These are phyloP conservation scores for Leptodirus hochenwartii DNA, from an alignment of 2,888 invertebrate genomes.

Conservation along the genomic window DNA sequence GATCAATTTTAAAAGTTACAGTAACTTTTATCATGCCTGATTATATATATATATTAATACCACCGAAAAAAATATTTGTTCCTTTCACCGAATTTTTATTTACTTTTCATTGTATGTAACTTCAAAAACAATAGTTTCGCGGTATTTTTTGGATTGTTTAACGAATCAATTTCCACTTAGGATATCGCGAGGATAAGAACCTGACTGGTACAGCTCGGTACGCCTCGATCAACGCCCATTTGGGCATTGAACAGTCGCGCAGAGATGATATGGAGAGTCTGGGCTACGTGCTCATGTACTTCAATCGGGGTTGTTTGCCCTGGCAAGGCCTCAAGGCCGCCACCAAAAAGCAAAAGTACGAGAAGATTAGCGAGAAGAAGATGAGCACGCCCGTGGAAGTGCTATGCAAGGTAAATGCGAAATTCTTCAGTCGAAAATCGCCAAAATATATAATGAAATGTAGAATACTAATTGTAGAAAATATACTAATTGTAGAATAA, in stretches of 20 bases:
- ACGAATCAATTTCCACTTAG: conserved; percentile 80
- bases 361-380: conserved; percentile 98
- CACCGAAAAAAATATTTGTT: too few species aligned
- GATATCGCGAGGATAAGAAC: conserved; percentile 95
- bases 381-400: conserved; percentile 98
- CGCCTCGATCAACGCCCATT: conserved; percentile 97
- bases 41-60: too few species aligned
- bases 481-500: too few species aligned
- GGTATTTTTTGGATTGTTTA: too few species aligned
- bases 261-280: conserved; percentile 99
- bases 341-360: conserved; percentile 98
- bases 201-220: conserved; percentile 89
- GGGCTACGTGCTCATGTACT: conserved; percentile 99
- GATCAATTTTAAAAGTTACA: too few species aligned
- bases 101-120: too few species aligned
- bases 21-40: too few species aligned
- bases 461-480: too few species aligned
- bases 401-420: conserved; percentile 79
- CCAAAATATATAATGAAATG: conserved; percentile 3
- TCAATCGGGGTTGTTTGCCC: conserved; percentile 82
- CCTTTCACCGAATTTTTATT: too few species aligned
- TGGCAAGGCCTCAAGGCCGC: conserved; percentile 98
- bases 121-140: too few species aligned
- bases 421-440: conserved; percentile 7
- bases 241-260: conserved; percentile 96